Evolutionary conservation across 2,113 vertebrate genomes (phyloP).

Genomic region (Archilochus colubris): DNA sequence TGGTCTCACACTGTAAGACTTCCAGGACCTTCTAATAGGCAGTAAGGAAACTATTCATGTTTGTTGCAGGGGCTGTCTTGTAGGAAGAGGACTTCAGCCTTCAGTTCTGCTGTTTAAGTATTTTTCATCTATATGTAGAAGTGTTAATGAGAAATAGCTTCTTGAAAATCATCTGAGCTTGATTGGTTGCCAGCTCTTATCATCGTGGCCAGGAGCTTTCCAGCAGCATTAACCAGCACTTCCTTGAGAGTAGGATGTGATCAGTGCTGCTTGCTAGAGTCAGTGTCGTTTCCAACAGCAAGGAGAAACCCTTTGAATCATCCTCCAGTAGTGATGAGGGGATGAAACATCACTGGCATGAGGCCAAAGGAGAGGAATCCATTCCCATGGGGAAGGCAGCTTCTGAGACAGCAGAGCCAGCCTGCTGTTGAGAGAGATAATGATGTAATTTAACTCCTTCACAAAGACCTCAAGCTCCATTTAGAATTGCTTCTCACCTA

Average conservation of each 20-base stretch:
- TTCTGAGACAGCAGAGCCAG: background rate
- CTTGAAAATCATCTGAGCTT: background rate
- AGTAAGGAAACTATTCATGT: background rate
- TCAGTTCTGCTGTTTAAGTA: background rate
- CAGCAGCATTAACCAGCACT: fast-evolving
- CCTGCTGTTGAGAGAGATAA: background rate
- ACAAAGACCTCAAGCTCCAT: background rate
- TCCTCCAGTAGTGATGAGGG: background rate
- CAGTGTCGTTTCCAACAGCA: background rate
- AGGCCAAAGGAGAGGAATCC: background rate
- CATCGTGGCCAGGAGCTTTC: background rate
- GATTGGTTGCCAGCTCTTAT: background rate
- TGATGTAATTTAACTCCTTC: background rate
- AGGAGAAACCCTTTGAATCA: background rate
- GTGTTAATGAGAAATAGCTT: background rate
- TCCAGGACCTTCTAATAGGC: background rate
- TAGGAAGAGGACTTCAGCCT: background rate
- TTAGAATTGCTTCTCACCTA: background rate
- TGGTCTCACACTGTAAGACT: background rate
- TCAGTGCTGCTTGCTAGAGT: background rate
- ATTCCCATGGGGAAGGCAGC: background rate
- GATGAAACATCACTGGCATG: fast-evolving
- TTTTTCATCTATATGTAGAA: background rate
- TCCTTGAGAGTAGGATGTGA: background rate
- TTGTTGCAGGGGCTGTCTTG: background rate